These are phyloP conservation scores for Ophioderma brevispina DNA, from an alignment of 35 echinoderm and acorn worm genomes.

Conservation along the genomic window DNA sequence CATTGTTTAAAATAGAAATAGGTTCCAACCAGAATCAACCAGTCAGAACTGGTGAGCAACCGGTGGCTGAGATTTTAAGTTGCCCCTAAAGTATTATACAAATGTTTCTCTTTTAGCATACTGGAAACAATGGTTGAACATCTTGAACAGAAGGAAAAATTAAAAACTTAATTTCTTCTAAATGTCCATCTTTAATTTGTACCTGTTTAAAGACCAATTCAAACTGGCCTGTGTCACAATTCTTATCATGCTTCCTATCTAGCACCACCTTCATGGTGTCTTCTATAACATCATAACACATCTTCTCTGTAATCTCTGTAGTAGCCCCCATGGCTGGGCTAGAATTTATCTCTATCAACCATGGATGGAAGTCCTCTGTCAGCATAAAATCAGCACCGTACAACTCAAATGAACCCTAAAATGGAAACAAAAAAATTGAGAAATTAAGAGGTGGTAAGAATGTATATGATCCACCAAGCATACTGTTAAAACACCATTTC, in stretches of 20 bases:
- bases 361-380: conserved; percentile 92
- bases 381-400: conserved; percentile 98
- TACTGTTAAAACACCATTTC: no score
- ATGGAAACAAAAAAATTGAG: background rate
- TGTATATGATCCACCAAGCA: no score
- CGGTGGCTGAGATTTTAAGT: no score
- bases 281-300: conserved; percentile 90
- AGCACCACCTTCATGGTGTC: conserved; percentile 92
- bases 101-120: no score
- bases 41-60: no score
- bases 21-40: no score
- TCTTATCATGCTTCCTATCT: conserved; percentile 86
- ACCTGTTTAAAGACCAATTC: conserved; percentile 88
- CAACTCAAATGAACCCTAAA: conserved; percentile 94
- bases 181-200: background rate
- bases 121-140: no score
- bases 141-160: background rate
- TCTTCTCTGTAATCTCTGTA: conserved; percentile 74
- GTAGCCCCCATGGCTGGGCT: conserved; percentile 95
- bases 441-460: no score
- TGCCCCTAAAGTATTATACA: no score
- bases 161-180: background rate
- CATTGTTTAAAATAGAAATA: no score
- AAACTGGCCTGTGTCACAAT: conserved; percentile 93
- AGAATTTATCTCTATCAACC: conserved; percentile 95